Evolutionary conservation across 2,113 vertebrate genomes (phyloP), one percentile per base, ranked within the genome.

Genomic region (Cyanoderma ruficeps): DNA sequence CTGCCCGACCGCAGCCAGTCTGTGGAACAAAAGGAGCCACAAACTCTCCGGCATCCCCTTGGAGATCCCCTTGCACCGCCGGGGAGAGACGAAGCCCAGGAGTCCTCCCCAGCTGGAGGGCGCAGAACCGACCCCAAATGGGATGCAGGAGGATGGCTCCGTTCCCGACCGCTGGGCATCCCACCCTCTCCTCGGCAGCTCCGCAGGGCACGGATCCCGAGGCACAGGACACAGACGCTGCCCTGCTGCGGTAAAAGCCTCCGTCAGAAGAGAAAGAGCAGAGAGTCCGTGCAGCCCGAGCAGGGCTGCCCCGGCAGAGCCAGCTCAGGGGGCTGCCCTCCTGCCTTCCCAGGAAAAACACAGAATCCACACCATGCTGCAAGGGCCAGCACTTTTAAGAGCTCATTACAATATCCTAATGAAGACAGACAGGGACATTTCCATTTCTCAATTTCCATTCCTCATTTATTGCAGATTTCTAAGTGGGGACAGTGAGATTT

Each of bases 201-300:
- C 53, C 3, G 4, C 10, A 15, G 35, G 33, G 41, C 19, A 3
- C 0, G 1, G 52, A 42, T 3, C 17, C 33, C 1, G 1, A 18
- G 41, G 61, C 55, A 28, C 64, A 31, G 28, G 41, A 20, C 30
- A 5, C 35, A 53, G 39, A 3, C 13, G 5, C 18, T 1, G 0
- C 11, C 35, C 67, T 9, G 9, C 52, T 4, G 21, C 5, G 14
- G 41, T 6, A 24, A 76, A 86, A 89, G 7, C 1, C 35, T 30
- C 17, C 0, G 10, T 0, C 2, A 42, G 44, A 52, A 50, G 22
- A 65, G 41, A 30, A 41, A 27, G 52, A 35, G 6, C 3, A 4
- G 27, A 3, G 27, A 52, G 37, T 17, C 2, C 8, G 41, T 52
- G 33, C 67, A 68, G 70, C n/a, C 42, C 7, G 27, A 63, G 42